A percentile compares a stretch with the other conserved stretches of the same genome.
Evolutionary conservation across 1,140 invertebrate genomes (phyloP).

Genomic region (Diplogasteroides magnus): DNA sequence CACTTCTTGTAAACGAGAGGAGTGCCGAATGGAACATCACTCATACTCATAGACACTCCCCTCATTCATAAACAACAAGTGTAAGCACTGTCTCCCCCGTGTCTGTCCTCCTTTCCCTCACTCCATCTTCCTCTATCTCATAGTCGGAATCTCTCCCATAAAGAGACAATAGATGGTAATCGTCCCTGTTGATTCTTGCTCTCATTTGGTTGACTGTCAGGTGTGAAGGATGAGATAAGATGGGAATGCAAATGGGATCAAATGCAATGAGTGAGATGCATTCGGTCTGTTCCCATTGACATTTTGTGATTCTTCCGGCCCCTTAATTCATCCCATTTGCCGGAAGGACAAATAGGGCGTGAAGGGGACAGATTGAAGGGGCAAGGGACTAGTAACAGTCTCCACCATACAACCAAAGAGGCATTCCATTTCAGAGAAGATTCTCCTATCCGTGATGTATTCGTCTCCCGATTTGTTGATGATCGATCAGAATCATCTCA

Average conservation of each 20-base stretch:
- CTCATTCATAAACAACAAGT: no score
- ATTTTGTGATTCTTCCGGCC: no score
- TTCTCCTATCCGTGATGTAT: slow-evolving; percentile 71
- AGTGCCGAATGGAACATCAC: no score
- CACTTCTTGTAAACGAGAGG: not conserved
- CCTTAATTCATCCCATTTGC: no score
- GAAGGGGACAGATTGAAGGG: slow-evolving; percentile 5
- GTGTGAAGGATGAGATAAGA: not conserved
- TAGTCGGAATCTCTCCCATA: no score
- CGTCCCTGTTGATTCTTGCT: no score
- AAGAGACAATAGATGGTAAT: no score
- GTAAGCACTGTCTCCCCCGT: slow-evolving; percentile 39
- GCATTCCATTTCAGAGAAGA: slow-evolving; percentile 68
- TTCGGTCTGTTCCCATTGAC: no score
- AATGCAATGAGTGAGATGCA: no score
- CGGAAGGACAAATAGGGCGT: not conserved
- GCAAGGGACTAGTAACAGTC: not conserved
- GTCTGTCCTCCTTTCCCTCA: slow-evolving; percentile 11
- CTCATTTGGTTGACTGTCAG: not conserved
- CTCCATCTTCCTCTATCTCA: not conserved
- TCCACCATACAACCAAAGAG: not conserved
- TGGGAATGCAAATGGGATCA: not conserved
- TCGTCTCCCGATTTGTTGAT: slow-evolving; percentile 83
- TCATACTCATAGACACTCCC: no score
- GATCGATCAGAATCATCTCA: slow-evolving; percentile 85